Evolutionary conservation across 2,888 invertebrate species (phyloP).

Genomic region (Brachypalpus laphriformis): DNA sequence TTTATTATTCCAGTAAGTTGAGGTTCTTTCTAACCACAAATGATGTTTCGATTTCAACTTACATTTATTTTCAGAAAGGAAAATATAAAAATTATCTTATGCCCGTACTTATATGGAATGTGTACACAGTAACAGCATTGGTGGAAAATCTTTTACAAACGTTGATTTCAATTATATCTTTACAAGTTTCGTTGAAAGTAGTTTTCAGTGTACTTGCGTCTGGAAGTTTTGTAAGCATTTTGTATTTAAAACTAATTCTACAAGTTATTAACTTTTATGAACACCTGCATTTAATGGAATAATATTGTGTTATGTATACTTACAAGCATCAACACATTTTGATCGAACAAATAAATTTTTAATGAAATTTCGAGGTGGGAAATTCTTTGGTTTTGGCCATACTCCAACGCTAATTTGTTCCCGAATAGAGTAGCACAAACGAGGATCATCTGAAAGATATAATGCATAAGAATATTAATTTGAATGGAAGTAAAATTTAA

Average conservation of each 20-base stretch:
- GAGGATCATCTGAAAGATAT: slow-evolving; percentile 86
- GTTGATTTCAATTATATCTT: slow-evolving; percentile 73
- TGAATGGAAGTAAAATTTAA: too few relatives aligned
- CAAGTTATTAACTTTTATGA: slow-evolving; percentile 77
- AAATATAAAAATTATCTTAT: slow-evolving; percentile 74
- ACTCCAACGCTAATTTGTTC: slow-evolving; percentile 96
- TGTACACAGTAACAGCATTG: slow-evolving; percentile 75
- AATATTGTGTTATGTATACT: slow-evolving; percentile 75
- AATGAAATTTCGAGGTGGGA: slow-evolving; percentile 90
- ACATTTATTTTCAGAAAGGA: slow-evolving; percentile 66
- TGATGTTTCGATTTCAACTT: background rate
- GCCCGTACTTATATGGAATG: slow-evolving; percentile 76
- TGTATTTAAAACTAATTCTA: slow-evolving; percentile 76
- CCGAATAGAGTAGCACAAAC: slow-evolving; percentile 95
- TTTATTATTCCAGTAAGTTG: slow-evolving; percentile 74
- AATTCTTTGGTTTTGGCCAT: slow-evolving; percentile 90
- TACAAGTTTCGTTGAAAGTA: slow-evolving; percentile 73
- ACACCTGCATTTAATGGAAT: slow-evolving; percentile 59
- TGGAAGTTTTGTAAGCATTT: slow-evolving; percentile 75
- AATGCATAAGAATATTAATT: background rate
- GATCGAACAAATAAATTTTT: slow-evolving; percentile 91
- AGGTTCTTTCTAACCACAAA: background rate
- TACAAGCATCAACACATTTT: slow-evolving; percentile 92
- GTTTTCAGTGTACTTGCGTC: slow-evolving; percentile 75
- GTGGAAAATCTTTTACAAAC: slow-evolving; percentile 76